Percentiles rank a stretch among this genome's conserved stretches.
phyloP scores from a whole-genome alignment of 2,113 vertebrate species.

The Triplophysa dalaica region DNA sequence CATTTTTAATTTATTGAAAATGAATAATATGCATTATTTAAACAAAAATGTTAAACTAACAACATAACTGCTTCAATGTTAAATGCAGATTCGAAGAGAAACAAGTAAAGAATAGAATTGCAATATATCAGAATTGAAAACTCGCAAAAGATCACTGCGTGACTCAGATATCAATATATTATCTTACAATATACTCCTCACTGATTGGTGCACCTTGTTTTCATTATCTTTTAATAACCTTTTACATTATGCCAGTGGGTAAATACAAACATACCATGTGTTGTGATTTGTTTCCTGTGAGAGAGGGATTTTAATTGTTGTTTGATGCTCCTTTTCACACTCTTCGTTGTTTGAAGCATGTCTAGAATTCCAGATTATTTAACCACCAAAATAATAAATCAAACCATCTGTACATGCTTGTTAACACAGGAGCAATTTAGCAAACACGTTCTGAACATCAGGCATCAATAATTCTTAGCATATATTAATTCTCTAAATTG shows the following conservation, averaged over 20 bases:
- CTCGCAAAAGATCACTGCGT: no score
- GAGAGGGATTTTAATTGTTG: slow-evolving; percentile 16
- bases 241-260: not conserved
- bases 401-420: slow-evolving; percentile 31
- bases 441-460: slow-evolving; percentile 31
- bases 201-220: no score
- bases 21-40: no score
- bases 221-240: no score
- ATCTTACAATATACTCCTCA: no score
- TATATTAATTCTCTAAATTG: slow-evolving; percentile 25
- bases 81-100: no score
- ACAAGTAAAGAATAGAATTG: no score
- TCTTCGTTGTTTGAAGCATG: not conserved
- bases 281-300: not conserved
- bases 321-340: slow-evolving; percentile 13
- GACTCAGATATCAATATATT: no score
- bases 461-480: slow-evolving; percentile 36
- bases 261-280: not conserved
- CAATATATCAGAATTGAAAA: no score
- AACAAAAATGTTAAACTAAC: no score
- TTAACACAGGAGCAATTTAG: slow-evolving; percentile 39
- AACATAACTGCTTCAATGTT: no score
- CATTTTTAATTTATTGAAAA: no score
- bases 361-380: slow-evolving; percentile 13
- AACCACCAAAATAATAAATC: slow-evolving; percentile 29